phyloP scores from a whole-genome alignment of 1,140 invertebrate genomes.

The Notospermus geniculatus region DNA sequence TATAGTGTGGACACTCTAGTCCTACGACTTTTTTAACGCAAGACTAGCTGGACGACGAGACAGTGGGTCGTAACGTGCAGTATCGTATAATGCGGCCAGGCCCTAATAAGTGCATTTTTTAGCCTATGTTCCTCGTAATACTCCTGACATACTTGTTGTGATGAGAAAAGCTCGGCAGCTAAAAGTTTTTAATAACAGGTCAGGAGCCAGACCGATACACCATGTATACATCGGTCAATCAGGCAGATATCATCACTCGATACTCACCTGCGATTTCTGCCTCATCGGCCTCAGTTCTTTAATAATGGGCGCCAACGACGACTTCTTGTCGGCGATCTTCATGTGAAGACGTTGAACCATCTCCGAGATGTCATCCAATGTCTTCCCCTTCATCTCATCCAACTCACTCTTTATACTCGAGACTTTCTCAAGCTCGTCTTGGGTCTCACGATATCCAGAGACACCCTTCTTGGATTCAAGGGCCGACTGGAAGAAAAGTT shows the following conservation, averaged over 20 bases:
- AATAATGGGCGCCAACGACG: conserved; percentile 64
- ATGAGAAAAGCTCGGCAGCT: too few species aligned
- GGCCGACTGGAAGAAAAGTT: conserved; percentile 34
- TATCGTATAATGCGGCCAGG: too few species aligned
- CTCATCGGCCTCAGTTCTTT: conserved; percentile 65
- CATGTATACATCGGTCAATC: conserved; percentile 11
- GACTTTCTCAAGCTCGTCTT: conserved; percentile 63
- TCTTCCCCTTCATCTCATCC: conserved; percentile 62
- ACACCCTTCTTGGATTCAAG: conserved; percentile 59
- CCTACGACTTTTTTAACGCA: too few species aligned
- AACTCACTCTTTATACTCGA: conserved; percentile 60
- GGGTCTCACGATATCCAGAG: conserved; percentile 58
- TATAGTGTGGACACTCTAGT: too few species aligned
- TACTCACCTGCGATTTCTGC: conserved; percentile 57
- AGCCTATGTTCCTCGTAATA: too few species aligned
- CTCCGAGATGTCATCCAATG: conserved; percentile 62
- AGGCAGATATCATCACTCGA: background rate
- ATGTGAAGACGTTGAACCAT: conserved; percentile 61
- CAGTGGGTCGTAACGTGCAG: too few species aligned
- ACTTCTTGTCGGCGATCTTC: conserved; percentile 62
- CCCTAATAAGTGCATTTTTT: too few species aligned
- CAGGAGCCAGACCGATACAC: background rate
- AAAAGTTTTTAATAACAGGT: too few species aligned
- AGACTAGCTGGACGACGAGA: too few species aligned
- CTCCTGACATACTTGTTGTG: too few species aligned